Conservation (phyloP, 1,140 invertebrate species). For the Drosophila ambigua region DNA sequence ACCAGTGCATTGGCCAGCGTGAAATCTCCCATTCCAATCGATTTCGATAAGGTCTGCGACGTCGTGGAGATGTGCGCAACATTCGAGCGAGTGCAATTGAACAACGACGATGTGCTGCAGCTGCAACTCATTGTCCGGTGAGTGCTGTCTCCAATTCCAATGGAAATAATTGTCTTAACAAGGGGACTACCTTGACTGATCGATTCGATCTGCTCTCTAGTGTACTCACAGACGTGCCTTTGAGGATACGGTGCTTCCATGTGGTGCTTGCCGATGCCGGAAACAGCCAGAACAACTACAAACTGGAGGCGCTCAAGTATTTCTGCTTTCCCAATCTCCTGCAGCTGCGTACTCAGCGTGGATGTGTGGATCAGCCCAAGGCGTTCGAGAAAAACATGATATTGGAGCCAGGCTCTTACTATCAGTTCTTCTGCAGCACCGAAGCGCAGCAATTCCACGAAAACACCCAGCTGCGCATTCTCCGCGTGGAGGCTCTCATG, state of each 20-base stretch:
- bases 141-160: not conserved
- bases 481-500: constrained; percentile 72
- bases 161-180: not conserved
- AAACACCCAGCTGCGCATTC: constrained; percentile 77
- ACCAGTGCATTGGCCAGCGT: constrained; percentile 84
- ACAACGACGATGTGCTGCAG: constrained; percentile 85
- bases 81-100: constrained; percentile 85
- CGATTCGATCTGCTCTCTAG: constrained; percentile 22
- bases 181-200: not conserved
- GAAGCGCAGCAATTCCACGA: constrained; percentile 80
- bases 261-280: constrained; percentile 72
- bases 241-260: constrained; percentile 69
- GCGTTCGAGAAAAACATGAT: constrained; percentile 68
- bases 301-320: constrained; percentile 71
- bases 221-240: constrained; percentile 76
- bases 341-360: constrained; percentile 44
- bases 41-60: constrained; percentile 86
- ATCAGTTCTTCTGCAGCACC: constrained; percentile 69
- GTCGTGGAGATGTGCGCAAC: constrained; percentile 86
- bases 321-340: constrained; percentile 55
- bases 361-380: constrained; percentile 22
- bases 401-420: constrained; percentile 72
- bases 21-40: constrained; percentile 84
- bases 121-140: constrained; percentile 85
- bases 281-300: constrained; percentile 61